Evolutionary conservation across 2,113 vertebrate genomes (phyloP).

Genomic region (Puffinus mauretanicus): DNA sequence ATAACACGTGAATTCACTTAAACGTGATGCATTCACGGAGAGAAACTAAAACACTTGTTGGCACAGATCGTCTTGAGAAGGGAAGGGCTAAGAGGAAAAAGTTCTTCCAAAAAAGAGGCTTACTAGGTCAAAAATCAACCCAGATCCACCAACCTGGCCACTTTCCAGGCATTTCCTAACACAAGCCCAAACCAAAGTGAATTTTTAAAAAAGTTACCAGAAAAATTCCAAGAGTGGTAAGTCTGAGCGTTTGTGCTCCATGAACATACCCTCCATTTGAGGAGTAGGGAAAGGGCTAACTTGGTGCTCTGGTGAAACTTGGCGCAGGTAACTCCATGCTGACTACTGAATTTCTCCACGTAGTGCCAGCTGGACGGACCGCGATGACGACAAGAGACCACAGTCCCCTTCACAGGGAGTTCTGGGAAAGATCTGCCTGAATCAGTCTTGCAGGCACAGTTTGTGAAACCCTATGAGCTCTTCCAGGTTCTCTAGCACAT

Average conservation of each 20-base stretch:
- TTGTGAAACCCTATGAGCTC: not conserved
- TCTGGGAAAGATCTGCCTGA: not conserved
- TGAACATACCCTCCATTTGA: not conserved
- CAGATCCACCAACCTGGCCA: not conserved
- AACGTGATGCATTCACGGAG: not conserved
- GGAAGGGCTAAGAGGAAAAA: not conserved
- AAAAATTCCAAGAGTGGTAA: not conserved
- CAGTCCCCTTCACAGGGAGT: not conserved
- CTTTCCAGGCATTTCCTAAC: not conserved
- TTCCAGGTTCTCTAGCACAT: not conserved
- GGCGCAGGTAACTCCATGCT: not conserved
- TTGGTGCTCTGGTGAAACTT: not conserved
- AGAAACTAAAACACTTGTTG: not conserved
- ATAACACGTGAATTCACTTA: not conserved
- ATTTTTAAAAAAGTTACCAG: not conserved
- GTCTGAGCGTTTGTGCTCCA: not conserved
- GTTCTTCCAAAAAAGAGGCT: not conserved
- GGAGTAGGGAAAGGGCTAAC: not conserved
- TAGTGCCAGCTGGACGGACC: not conserved
- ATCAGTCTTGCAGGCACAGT: not conserved
- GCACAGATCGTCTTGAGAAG: not conserved
- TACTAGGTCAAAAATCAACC: not conserved
- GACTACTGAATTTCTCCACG: not conserved
- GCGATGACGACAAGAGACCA: fast-evolving
- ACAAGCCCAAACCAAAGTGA: not conserved